Evolutionary conservation across 2,888 invertebrate species (phyloP).

Genomic region (Bellardia pandia): DNA sequence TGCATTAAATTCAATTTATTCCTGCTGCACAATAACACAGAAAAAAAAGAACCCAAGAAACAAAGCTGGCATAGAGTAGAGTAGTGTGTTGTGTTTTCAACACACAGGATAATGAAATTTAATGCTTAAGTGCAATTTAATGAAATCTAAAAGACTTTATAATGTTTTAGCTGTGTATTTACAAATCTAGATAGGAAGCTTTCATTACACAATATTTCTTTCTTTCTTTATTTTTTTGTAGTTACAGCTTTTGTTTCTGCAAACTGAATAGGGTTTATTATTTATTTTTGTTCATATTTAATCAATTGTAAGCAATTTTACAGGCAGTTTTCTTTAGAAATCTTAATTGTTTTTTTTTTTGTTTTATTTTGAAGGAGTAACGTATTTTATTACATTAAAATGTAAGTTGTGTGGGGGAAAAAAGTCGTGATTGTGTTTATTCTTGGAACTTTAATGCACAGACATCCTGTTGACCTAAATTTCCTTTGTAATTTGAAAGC

Average conservation of each 20-base stretch:
- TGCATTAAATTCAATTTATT: slow-evolving; percentile 70
- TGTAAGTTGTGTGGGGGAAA: slow-evolving; percentile 4
- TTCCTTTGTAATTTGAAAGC: neutral
- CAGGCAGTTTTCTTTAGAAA: slow-evolving; percentile 19
- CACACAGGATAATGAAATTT: slow-evolving; percentile 70
- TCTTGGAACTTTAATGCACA: slow-evolving; percentile 37
- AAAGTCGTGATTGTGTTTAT: neutral
- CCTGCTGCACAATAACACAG: slow-evolving; percentile 19
- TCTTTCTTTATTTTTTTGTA: neutral
- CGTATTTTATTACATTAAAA: slow-evolving; percentile 41
- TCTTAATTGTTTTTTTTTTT: neutral
- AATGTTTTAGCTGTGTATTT: slow-evolving; percentile 1
- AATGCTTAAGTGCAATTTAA: slow-evolving; percentile 72
- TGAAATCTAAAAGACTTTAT: slow-evolving; percentile 54
- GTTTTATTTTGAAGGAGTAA: neutral
- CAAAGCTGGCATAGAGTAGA: no score
- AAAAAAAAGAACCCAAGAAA: neutral
- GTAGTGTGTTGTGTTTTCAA: neutral
- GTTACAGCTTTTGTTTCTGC: slow-evolving; percentile 45
- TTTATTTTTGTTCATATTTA: slow-evolving; percentile 3
- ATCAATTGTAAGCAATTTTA: slow-evolving; percentile 24
- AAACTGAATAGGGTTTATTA: neutral
- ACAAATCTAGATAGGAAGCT: slow-evolving; percentile 15
- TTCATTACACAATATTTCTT: slow-evolving; percentile 13
- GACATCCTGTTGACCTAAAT: slow-evolving; percentile 71